Percentiles rank a stretch among this genome's conserved stretches.
Evolutionary conservation across 2,888 invertebrate species (phyloP).

Genomic region (Pycnomerus fuliginosus): DNA sequence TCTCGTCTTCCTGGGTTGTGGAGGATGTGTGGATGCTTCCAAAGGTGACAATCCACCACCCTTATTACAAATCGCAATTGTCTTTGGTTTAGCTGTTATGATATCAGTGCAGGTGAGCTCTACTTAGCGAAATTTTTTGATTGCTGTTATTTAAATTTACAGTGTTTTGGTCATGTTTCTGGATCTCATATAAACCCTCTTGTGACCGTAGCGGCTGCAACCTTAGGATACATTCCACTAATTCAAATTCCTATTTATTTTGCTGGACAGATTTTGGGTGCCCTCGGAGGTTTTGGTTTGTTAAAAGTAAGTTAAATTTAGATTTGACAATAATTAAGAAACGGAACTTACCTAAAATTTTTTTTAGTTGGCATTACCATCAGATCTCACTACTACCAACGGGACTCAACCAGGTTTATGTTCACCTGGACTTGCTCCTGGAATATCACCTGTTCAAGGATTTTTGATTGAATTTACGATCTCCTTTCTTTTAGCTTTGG

Average conservation of each 20-base stretch:
- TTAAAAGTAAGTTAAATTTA: conserved; percentile 41
- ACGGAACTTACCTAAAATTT: neutral
- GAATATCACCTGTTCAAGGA: conserved; percentile 54
- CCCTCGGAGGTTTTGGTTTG: conserved; percentile 67
- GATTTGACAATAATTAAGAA: neutral
- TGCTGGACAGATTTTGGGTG: conserved; percentile 67
- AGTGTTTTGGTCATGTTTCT: conserved; percentile 75
- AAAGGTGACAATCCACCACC: conserved; percentile 47
- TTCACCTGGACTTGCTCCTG: conserved; percentile 38
- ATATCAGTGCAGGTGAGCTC: conserved; percentile 66
- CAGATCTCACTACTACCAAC: conserved; percentile 12
- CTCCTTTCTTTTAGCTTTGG: conserved; percentile 64
- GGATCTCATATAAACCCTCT: conserved; percentile 78
- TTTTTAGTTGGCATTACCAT: conserved; percentile 39
- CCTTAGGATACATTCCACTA: conserved; percentile 61
- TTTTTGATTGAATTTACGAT: conserved; percentile 65
- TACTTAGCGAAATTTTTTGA: neutral
- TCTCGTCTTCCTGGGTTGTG: conserved; percentile 72
- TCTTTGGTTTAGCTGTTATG: conserved; percentile 71
- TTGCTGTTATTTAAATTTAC: conserved; percentile 35
- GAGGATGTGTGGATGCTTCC: conserved; percentile 58
- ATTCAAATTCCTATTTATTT: conserved; percentile 61
- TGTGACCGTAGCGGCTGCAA: conserved; percentile 68
- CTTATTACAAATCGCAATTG: conserved; percentile 58
- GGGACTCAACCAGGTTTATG: conserved; percentile 36